Percentiles rank a stretch among this genome's conserved stretches.
Evolutionary conservation across 2,113 vertebrate species (phyloP).

Genomic region (Lophotis ruficrista): DNA sequence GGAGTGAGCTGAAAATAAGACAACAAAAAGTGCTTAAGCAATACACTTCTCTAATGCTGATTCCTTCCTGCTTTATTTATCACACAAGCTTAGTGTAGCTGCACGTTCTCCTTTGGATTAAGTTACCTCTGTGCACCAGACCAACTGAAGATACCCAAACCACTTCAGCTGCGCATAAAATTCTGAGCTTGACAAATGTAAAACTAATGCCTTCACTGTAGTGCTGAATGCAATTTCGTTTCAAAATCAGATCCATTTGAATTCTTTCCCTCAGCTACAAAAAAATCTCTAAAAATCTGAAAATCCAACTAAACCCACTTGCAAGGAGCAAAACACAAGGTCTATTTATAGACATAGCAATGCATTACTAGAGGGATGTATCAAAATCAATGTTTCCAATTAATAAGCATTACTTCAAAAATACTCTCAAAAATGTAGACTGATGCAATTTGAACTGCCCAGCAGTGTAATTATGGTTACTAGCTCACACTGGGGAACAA

Average conservation of each 20-base stretch:
- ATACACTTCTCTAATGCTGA: not conserved
- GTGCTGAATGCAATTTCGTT: not conserved
- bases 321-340: not conserved
- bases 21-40: not conserved
- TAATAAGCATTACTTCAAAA: constrained; percentile 34
- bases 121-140: not conserved
- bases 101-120: not conserved
- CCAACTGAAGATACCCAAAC: not conserved
- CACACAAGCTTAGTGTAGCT: not conserved
- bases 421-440: not conserved
- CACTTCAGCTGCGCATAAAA: not conserved
- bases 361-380: not conserved
- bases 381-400: not conserved
- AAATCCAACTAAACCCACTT: not conserved
- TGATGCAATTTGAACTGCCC: constrained; percentile 32
- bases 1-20: not conserved
- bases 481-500: not conserved
- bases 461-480: constrained; percentile 39
- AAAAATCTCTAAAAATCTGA: not conserved
- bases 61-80: not conserved
- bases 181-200: not conserved
- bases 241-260: not conserved
- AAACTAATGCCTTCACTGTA: not conserved
- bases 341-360: not conserved
- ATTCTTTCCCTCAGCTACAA: not conserved